Evolutionary conservation across 2,113 vertebrate genomes (phyloP).

Genomic region (Perognathus longimembris): DNA sequence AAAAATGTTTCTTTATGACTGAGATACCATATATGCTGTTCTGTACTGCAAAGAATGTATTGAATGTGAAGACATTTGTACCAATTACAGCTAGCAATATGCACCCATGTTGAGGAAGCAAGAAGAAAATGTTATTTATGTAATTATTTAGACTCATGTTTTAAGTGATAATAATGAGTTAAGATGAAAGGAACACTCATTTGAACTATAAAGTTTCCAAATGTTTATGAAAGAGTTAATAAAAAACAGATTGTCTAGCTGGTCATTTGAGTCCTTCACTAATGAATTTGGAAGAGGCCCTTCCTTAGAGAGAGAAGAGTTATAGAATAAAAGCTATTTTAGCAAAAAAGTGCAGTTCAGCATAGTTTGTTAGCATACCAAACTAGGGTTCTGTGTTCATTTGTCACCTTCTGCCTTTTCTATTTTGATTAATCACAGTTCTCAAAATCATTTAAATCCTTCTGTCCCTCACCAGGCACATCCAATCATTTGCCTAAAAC

Average conservation of each 20-base stretch:
- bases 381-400: neutral
- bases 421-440: slow-evolving; percentile 39
- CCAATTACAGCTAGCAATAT: neutral
- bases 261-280: slow-evolving; percentile 18
- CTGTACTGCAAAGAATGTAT: neutral
- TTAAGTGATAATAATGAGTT: slow-evolving; percentile 24
- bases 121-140: neutral
- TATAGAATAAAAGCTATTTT: slow-evolving; percentile 37
- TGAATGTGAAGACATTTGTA: neutral
- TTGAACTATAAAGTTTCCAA: slow-evolving; percentile 46
- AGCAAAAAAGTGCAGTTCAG: neutral
- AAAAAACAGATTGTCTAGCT: slow-evolving; percentile 30
- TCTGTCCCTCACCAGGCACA: neutral
- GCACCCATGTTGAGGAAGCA: neutral
- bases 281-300: slow-evolving; percentile 42
- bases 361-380: neutral
- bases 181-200: slow-evolving; percentile 27
- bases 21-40: neutral
- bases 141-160: neutral
- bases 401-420: neutral
- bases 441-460: slow-evolving; percentile 15
- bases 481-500: neutral
- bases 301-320: neutral
- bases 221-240: slow-evolving; percentile 23
- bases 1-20: neutral